phyloP scores from a whole-genome alignment of 2,113 vertebrate species.

The Colinus virginianus region DNA sequence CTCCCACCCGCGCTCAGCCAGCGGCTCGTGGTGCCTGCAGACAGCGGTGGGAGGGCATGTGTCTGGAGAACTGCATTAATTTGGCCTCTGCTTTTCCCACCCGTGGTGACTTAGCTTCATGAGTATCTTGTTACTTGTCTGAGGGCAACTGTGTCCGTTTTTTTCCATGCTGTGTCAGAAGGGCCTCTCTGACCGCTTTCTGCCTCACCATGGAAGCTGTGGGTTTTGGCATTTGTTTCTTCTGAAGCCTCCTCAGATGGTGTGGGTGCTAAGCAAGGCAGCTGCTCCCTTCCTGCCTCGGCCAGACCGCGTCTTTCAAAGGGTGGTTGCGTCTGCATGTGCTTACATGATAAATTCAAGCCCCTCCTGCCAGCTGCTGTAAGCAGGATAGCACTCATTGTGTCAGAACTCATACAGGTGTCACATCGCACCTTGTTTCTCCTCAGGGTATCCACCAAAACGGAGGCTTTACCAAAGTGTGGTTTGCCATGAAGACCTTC shows the following conservation, averaged over 20 bases:
- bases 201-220: accelerated
- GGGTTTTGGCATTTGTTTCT: not conserved
- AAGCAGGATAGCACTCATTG: not conserved
- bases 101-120: not conserved
- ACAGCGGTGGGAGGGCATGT: not conserved
- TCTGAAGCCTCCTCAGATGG: not conserved
- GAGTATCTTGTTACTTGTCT: not conserved
- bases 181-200: not conserved
- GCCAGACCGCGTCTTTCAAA: accelerated
- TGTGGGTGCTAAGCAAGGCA: not conserved
- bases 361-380: not conserved
- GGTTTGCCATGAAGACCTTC: constrained; percentile 99
- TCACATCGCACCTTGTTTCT: not conserved
- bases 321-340: accelerated
- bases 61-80: not conserved
- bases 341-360: not conserved
- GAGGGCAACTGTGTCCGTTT: not conserved
- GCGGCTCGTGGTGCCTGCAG: not conserved
- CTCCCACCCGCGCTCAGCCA: accelerated
- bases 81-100: not conserved
- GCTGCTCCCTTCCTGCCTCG: not conserved
- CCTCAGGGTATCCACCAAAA: constrained; percentile 94
- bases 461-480: constrained; percentile 96
- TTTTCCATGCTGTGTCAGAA: not conserved
- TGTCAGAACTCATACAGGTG: not conserved